These are phyloP conservation scores for Pristis pectinata DNA, from an alignment of 2,797 vertebrate genomes.

Conservation along the genomic window DNA sequence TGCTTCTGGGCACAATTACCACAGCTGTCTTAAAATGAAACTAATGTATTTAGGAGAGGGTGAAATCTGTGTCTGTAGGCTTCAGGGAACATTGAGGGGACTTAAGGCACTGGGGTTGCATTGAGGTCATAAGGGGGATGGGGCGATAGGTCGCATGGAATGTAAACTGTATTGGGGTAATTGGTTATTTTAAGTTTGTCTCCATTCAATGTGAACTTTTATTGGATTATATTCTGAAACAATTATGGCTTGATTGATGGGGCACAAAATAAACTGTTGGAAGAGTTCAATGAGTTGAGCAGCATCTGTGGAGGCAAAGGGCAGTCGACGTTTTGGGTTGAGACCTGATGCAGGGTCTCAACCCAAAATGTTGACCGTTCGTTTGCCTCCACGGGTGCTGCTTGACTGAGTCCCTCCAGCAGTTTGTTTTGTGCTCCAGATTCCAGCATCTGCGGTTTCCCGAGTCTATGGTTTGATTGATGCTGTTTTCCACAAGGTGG, in stretches of 20 bases:
- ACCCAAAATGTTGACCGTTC: too few relatives aligned
- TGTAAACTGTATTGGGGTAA: background rate
- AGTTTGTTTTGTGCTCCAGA: too few relatives aligned
- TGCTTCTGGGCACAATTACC: slow-evolving; percentile 38
- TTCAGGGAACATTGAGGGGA: slow-evolving; percentile 49
- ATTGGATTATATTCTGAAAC: background rate
- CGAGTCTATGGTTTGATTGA: background rate
- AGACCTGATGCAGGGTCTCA: too few relatives aligned
- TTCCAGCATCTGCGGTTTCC: background rate
- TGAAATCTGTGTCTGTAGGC: slow-evolving; percentile 45
- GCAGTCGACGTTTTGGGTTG: too few relatives aligned
- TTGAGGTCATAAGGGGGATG: slow-evolving; percentile 20
- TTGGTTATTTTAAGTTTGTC: background rate
- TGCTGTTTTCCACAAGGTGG: background rate
- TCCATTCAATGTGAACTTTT: background rate
- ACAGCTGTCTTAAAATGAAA: slow-evolving; percentile 33
- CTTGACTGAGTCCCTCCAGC: too few relatives aligned
- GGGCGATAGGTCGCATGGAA: too few relatives aligned
- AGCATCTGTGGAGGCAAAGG: too few relatives aligned
- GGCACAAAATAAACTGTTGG: too few relatives aligned
- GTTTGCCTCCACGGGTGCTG: too few relatives aligned
- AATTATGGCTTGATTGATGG: too few relatives aligned
- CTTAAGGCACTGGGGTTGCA: slow-evolving; percentile 45
- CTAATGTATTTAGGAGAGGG: slow-evolving; percentile 45
- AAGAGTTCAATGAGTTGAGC: too few relatives aligned